phyloP scores from a whole-genome alignment of 2,888 invertebrate genomes.

The Pocota personata region DNA sequence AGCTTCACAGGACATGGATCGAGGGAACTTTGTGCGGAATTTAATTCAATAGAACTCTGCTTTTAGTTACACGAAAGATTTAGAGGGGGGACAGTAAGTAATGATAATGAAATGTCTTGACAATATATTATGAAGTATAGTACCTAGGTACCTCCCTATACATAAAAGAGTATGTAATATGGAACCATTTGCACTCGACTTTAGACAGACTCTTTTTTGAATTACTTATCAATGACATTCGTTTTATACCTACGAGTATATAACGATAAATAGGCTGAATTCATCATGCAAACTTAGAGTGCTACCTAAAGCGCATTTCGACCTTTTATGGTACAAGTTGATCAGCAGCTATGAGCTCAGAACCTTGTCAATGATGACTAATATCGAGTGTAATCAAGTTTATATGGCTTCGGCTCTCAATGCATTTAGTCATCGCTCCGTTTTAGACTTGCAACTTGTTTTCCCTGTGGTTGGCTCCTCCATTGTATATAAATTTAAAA shows the following conservation, averaged over 20 bases:
- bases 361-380: background rate
- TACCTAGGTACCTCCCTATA: background rate
- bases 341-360: background rate
- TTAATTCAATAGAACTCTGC: slow-evolving; percentile 68
- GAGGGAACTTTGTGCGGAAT: slow-evolving; percentile 53
- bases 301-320: background rate
- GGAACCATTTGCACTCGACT: background rate
- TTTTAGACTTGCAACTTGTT: background rate
- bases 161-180: too few relatives aligned
- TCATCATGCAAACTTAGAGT: background rate
- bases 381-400: background rate
- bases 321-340: background rate
- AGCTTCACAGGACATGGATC: slow-evolving; percentile 1
- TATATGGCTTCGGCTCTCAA: background rate
- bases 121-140: slow-evolving; percentile 24
- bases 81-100: slow-evolving; percentile 12
- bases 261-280: background rate
- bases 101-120: slow-evolving; percentile 49
- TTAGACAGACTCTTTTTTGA: background rate
- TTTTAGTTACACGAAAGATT: slow-evolving; percentile 62
- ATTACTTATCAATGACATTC: background rate
- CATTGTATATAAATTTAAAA: too few relatives aligned
- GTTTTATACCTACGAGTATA: too few relatives aligned
- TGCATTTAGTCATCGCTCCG: background rate
- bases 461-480: too few relatives aligned